phyloP scores from a whole-genome alignment of 1,140 invertebrate species.

The Eriosoma lanigerum region DNA sequence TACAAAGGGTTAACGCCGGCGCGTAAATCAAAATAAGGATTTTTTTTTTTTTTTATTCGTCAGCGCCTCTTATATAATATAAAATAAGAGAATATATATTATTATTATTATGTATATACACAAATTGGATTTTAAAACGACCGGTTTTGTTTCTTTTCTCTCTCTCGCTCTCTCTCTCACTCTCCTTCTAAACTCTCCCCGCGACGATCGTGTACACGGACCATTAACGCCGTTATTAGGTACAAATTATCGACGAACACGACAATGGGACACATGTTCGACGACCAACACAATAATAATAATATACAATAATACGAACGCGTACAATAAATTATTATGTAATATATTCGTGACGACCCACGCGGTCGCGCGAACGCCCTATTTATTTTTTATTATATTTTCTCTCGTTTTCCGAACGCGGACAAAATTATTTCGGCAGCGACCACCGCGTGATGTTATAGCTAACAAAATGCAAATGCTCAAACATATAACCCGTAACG shows the following conservation, averaged over 20 bases:
- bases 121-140: conserved; percentile 51
- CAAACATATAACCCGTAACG: no score
- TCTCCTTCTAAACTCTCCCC: neutral
- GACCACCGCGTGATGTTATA: no score
- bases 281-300: no score
- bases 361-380: conserved; percentile 17
- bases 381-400: neutral
- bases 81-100: neutral
- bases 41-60: neutral
- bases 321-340: no score
- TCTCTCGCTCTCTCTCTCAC: no score
- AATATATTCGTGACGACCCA: neutral
- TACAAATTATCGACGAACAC: conserved; percentile 41
- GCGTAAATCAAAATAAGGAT: conserved; percentile 40
- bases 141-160: conserved; percentile 7
- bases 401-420: neutral
- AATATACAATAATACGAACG: neutral
- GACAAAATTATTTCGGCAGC: no score
- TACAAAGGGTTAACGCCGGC: conserved; percentile 50
- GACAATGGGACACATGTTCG: conserved; percentile 46
- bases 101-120: neutral
- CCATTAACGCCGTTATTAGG: conserved; percentile 39
- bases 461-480: no score
- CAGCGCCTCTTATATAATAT: neutral
- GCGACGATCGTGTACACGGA: conserved; percentile 17